Conservation (phyloP, 2,113 vertebrate species). For the Tetrao urogallus region DNA sequence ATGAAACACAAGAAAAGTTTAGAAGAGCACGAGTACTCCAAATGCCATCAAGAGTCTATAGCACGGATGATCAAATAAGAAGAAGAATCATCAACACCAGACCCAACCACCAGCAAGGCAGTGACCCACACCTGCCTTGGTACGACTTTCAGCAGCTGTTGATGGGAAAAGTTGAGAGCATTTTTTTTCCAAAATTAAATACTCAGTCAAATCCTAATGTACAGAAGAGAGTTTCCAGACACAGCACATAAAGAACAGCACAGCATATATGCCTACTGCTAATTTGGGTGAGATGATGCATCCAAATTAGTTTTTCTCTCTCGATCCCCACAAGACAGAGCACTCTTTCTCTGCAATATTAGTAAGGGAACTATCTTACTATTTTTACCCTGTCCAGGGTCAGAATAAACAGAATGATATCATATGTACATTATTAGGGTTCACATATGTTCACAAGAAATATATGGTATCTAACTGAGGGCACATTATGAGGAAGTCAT, state of each 20-base stretch:
- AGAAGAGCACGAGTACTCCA: not conserved
- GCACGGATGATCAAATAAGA: not conserved
- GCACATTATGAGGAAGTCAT: not conserved
- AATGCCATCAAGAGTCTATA: not conserved
- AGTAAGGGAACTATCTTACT: not conserved
- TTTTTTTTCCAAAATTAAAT: not conserved
- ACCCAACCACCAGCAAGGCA: rapidly evolving
- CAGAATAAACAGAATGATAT: not conserved
- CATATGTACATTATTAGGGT: not conserved
- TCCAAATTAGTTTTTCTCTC: not conserved
- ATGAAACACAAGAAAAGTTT: not conserved
- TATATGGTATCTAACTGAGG: not conserved
- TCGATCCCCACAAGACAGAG: not conserved
- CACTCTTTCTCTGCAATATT: not conserved
- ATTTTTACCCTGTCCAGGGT: not conserved
- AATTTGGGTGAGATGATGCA: not conserved
- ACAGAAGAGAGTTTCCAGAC: not conserved
- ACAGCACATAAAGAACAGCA: not conserved
- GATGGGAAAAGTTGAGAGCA: rapidly evolving
- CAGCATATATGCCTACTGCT: rapidly evolving
- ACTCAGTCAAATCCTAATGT: not conserved
- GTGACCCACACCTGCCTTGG: rapidly evolving
- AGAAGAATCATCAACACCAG: not conserved
- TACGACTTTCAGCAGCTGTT: not conserved
- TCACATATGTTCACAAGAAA: not conserved